Evolutionary conservation across 2,888 invertebrate species (phyloP).

Genomic region (Synanthedon andrenaeformis): DNA sequence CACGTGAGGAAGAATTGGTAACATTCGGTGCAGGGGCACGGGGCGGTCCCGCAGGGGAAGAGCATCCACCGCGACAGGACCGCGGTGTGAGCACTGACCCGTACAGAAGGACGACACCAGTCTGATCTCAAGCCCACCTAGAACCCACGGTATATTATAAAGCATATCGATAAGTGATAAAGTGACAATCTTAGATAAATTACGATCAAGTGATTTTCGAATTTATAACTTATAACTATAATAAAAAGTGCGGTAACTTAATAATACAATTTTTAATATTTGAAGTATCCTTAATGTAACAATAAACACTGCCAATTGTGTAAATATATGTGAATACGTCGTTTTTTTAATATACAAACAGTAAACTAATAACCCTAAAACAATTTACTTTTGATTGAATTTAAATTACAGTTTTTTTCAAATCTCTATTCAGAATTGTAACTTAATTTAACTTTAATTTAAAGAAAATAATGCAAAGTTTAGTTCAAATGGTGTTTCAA

Average conservation of each 20-base stretch:
- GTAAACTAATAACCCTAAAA: too few species aligned
- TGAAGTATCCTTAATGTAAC: constrained; percentile 39
- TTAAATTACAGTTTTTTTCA: too few species aligned
- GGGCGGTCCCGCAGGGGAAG: constrained; percentile 38
- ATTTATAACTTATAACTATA: constrained; percentile 35
- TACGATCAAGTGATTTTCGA: constrained; percentile 36
- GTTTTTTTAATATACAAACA: constrained; percentile 7
- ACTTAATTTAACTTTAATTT: too few species aligned
- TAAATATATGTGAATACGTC: constrained; percentile 10
- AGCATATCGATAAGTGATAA: constrained; percentile 66
- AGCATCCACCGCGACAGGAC: constrained; percentile 42
- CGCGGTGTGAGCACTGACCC: constrained; percentile 67
- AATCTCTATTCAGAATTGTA: too few species aligned
- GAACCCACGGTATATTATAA: constrained; percentile 24
- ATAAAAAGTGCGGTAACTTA: constrained; percentile 25
- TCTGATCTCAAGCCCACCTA: constrained; percentile 43
- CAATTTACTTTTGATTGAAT: too few species aligned
- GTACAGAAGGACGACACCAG: constrained; percentile 72
- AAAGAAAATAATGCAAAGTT: too few species aligned
- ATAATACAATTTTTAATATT: constrained; percentile 50
- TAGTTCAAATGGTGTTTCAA: too few species aligned
- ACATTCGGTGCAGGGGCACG: constrained; percentile 76
- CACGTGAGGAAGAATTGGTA: constrained; percentile 76
- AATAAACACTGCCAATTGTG: constrained; percentile 69
- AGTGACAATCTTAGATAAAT: constrained; percentile 41